These are phyloP conservation scores for Papilio polytes DNA, from an alignment of 1,140 invertebrate genomes.

Conservation along the genomic window DNA sequence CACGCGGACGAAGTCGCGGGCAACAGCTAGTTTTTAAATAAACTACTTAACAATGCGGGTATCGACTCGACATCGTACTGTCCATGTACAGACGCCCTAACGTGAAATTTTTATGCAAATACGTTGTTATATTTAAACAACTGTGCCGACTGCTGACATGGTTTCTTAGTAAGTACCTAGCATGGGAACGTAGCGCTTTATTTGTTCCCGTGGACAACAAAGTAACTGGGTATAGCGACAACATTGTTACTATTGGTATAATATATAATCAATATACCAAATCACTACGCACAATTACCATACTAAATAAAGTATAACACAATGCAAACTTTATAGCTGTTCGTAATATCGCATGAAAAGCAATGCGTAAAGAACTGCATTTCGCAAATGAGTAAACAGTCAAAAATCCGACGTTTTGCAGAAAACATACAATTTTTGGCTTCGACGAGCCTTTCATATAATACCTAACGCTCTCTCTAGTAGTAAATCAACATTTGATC, in stretches of 20 bases:
- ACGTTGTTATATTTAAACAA: constrained; percentile 25
- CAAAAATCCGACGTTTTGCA: too few relatives aligned
- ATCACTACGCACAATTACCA: background rate
- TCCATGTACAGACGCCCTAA: background rate
- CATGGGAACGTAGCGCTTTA: background rate
- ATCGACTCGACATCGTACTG: background rate
- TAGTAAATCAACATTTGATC: background rate
- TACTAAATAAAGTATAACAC: too few relatives aligned
- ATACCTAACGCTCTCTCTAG: too few relatives aligned
- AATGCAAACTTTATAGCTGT: too few relatives aligned
- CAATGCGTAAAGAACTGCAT: too few relatives aligned
- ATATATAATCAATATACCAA: background rate
- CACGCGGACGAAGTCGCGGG: too few relatives aligned
- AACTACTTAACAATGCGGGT: background rate
- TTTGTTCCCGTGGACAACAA: background rate
- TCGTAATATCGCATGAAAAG: background rate
- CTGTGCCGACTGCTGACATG: background rate
- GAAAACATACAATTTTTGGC: too few relatives aligned
- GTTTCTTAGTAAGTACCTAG: background rate
- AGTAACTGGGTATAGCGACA: background rate
- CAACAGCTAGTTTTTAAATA: background rate
- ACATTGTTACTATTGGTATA: background rate
- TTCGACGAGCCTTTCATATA: too few relatives aligned
- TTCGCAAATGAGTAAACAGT: too few relatives aligned
- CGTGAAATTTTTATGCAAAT: constrained; percentile 6